phyloP scores from a whole-genome alignment of 2,113 vertebrate species.

The Protomyctophum bolini region DNA sequence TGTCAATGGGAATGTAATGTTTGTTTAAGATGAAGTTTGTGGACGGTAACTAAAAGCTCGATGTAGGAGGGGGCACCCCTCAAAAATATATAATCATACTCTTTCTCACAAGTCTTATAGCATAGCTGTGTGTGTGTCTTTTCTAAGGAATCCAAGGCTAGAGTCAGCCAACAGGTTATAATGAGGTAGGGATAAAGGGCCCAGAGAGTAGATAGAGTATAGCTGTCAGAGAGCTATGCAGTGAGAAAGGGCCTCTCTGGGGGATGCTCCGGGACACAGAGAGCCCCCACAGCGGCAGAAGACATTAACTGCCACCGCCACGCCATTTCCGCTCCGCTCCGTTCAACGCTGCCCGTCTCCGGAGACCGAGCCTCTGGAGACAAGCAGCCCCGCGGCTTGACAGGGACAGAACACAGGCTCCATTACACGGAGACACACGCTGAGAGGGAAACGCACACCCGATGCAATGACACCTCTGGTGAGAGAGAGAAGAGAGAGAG shows the following conservation, averaged over 20 bases:
- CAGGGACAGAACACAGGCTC: conserved; percentile 31
- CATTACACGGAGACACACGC: conserved; percentile 27
- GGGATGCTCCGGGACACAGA: neutral
- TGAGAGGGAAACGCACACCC: no score
- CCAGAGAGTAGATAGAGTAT: conserved; percentile 26
- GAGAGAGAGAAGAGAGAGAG: no score
- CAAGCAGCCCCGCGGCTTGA: conserved; percentile 26
- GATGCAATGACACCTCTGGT: no score
- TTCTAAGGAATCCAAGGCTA: neutral
- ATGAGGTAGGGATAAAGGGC: conserved; percentile 17
- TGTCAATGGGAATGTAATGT: no score
- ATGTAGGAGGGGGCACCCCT: no score
- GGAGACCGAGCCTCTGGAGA: conserved; percentile 39
- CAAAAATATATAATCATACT: no score
- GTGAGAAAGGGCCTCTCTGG: conserved; percentile 23
- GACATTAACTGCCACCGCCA: conserved; percentile 7
- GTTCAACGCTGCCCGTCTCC: conserved; percentile 29
- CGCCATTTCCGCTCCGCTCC: neutral
- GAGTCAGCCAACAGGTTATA: conserved; percentile 11
- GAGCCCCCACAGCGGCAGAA: conserved; percentile 18
- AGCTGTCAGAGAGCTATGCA: conserved; percentile 33
- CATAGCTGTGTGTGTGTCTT: neutral
- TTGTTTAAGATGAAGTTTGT: no score
- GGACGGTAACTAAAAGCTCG: no score
- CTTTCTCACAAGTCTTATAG: no score